Conservation (phyloP, 2,113 vertebrate genomes). For the Chloropsis cyanopogon region DNA sequence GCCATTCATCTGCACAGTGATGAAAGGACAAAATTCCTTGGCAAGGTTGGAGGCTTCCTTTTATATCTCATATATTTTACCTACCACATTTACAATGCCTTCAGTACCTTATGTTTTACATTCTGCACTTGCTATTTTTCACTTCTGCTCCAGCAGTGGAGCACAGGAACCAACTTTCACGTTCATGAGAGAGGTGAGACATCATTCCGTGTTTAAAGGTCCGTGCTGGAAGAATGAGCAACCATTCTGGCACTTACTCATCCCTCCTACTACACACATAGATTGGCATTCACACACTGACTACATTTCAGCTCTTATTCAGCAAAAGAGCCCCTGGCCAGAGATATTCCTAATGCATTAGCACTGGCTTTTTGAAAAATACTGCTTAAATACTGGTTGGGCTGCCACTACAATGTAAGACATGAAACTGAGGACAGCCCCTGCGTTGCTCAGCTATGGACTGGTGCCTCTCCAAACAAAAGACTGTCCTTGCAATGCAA, state of each 20-base stretch:
- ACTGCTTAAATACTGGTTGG: neutral
- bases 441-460: neutral
- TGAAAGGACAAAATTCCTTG: constrained; percentile 60
- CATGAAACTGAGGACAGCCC: neutral
- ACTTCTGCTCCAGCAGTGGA: neutral
- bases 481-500: neutral
- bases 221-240: neutral
- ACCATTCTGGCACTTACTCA: neutral
- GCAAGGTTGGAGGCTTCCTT: constrained; percentile 11
- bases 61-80: constrained; percentile 58
- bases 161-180: neutral
- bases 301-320: neutral
- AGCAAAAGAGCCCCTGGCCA: neutral
- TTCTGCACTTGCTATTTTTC: constrained; percentile 46
- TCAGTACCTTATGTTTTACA: constrained; percentile 23
- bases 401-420: neutral
- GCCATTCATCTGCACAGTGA: constrained; percentile 25
- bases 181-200: neutral
- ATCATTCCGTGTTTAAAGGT: neutral
- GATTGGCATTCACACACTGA: neutral
- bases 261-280: neutral
- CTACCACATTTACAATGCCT: constrained; percentile 50
- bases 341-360: neutral
- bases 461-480: neutral
- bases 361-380: neutral